Percentiles rank a stretch among this genome's conserved stretches.
phyloP scores from a whole-genome alignment of 2,113 vertebrate species.

The Ovis canadensis region DNA sequence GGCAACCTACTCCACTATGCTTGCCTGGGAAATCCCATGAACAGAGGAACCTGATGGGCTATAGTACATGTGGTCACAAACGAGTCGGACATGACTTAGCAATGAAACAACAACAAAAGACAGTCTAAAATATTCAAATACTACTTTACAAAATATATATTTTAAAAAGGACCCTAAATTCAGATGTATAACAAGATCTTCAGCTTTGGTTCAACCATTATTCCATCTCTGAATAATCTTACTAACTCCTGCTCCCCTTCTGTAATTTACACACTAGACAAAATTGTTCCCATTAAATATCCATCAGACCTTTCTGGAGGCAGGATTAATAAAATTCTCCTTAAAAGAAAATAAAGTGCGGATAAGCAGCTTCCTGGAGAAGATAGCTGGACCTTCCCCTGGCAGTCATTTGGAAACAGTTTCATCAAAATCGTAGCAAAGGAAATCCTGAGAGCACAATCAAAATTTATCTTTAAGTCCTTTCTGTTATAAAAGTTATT shows the following conservation, averaged over 20 bases:
- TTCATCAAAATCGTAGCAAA: neutral
- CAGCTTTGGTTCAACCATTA: neutral
- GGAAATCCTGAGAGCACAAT: neutral
- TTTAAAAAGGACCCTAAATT: neutral
- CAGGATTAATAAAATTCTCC: neutral
- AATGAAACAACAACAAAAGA: neutral
- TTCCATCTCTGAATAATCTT: neutral
- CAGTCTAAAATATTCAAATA: neutral
- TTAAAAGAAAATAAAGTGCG: neutral
- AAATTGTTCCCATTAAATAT: neutral
- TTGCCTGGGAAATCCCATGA: neutral
- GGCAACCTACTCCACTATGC: neutral
- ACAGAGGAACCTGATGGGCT: neutral
- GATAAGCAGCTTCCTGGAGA: neutral
- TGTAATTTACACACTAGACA: neutral
- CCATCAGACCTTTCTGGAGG: neutral
- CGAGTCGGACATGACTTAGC: rapidly evolving
- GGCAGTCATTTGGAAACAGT: neutral
- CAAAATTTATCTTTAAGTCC: neutral
- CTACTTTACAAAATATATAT: neutral
- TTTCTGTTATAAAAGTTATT: neutral
- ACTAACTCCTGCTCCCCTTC: neutral
- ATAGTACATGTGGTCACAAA: neutral
- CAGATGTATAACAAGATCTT: neutral
- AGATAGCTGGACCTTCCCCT: neutral